Conservation (phyloP, 2,888 invertebrate species). For the Mimas tiliae region DNA sequence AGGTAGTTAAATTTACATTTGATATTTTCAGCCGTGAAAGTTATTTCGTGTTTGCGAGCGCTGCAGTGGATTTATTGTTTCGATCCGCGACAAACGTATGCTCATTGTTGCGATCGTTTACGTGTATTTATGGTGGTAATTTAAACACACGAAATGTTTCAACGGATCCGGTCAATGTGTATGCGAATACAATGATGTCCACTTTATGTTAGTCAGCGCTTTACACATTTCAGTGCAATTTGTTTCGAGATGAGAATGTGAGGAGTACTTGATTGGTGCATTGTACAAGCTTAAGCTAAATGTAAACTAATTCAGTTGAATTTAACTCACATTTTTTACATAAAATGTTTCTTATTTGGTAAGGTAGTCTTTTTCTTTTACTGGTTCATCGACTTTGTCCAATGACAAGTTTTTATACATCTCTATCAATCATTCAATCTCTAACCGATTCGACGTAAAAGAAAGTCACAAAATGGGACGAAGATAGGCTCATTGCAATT, state of each 20-base stretch:
- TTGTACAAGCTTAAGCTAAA: neutral
- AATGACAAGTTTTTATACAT: too few species aligned
- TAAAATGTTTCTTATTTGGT: too few species aligned
- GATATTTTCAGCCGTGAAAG: slow-evolving; percentile 81
- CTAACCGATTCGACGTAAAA: too few species aligned
- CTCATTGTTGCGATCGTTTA: slow-evolving; percentile 73
- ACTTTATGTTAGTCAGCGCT: neutral
- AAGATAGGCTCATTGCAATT: too few species aligned
- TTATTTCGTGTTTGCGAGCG: slow-evolving; percentile 64
- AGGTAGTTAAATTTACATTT: slow-evolving; percentile 83
- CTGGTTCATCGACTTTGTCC: too few species aligned
- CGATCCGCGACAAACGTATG: slow-evolving; percentile 56
- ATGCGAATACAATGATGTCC: slow-evolving; percentile 45
- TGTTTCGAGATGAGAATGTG: slow-evolving; percentile 16
- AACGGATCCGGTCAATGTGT: slow-evolving; percentile 58
- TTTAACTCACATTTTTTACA: too few species aligned
- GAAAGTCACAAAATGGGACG: too few species aligned
- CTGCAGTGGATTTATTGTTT: slow-evolving; percentile 68
- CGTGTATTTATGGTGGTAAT: slow-evolving; percentile 77
- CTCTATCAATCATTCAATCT: too few species aligned
- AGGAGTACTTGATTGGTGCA: neutral
- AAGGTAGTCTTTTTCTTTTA: too few species aligned
- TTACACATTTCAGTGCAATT: neutral
- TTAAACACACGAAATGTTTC: slow-evolving; percentile 71
- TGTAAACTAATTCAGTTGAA: neutral